Evolutionary conservation across 2,797 vertebrate species (phyloP).

Genomic region (Crypturellus tataupa): DNA sequence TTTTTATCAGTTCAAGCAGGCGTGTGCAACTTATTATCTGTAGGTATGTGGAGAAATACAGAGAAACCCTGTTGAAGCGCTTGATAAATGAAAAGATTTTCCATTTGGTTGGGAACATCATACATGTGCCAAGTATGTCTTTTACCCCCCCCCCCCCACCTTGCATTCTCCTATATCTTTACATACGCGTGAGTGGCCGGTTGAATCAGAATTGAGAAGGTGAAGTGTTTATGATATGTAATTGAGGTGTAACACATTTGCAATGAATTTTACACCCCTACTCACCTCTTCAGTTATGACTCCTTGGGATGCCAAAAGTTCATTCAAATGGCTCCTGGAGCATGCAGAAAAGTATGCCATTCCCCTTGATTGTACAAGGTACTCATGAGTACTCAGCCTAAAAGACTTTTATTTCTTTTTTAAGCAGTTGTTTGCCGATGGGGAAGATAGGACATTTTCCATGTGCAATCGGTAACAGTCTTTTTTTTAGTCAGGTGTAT

Average conservation of each 20-base stretch:
- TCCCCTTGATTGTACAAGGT: not conserved
- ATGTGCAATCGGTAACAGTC: not conserved
- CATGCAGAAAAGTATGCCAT: not conserved
- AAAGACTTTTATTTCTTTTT: not conserved
- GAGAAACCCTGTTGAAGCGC: not conserved
- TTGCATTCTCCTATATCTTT: not conserved
- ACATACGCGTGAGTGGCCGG: not conserved
- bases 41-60: not conserved
- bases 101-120: conserved; percentile 17
- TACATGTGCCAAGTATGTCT: not conserved
- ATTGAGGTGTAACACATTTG: not conserved
- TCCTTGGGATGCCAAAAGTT: not conserved
- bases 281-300: not conserved
- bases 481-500: not conserved
- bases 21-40: conserved; percentile 19
- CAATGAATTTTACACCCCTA: not conserved
- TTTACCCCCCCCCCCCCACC: no score
- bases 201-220: conserved; percentile 5
- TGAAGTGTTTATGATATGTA: not conserved
- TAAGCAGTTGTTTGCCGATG: not conserved
- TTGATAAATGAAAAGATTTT: not conserved
- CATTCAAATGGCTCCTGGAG: not conserved
- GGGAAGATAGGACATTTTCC: not conserved
- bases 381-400: not conserved
- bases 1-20: not conserved